phyloP scores from a whole-genome alignment of 2,797 vertebrate genomes.

The Phataginus tricuspis region DNA sequence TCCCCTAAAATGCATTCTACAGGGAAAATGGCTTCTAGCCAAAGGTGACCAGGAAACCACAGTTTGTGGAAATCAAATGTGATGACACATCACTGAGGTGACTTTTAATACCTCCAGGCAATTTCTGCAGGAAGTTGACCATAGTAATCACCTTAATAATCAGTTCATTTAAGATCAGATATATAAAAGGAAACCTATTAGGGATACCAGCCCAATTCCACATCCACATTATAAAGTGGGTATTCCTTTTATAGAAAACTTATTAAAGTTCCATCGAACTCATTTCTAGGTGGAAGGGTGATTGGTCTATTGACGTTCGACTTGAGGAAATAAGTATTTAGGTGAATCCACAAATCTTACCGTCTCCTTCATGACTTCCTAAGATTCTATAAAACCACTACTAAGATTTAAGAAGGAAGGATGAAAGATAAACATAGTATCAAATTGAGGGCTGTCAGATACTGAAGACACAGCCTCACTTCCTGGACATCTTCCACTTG shows the following conservation, averaged over 20 bases:
- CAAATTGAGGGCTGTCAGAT: neutral
- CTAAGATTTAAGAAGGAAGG: neutral
- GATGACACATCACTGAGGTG: neutral
- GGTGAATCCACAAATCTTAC: constrained; percentile 8
- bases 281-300: neutral
- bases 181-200: neutral
- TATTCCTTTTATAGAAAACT: neutral
- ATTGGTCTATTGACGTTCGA: neutral
- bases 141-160: neutral
- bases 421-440: neutral
- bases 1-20: neutral
- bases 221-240: constrained; percentile 12
- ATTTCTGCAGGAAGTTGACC: neutral
- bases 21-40: neutral
- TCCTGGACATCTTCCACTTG: neutral
- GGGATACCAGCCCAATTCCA: neutral
- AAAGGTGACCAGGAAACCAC: neutral
- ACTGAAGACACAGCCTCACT: neutral
- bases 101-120: neutral
- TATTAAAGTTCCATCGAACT: neutral
- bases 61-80: constrained; percentile 2
- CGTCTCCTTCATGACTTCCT: neutral
- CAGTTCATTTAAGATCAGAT: neutral
- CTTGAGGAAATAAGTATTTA: constrained; percentile 14
- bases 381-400: neutral